These are phyloP conservation scores for Passerina amoena DNA, from an alignment of 2,113 vertebrate species.

Conservation along the genomic window DNA sequence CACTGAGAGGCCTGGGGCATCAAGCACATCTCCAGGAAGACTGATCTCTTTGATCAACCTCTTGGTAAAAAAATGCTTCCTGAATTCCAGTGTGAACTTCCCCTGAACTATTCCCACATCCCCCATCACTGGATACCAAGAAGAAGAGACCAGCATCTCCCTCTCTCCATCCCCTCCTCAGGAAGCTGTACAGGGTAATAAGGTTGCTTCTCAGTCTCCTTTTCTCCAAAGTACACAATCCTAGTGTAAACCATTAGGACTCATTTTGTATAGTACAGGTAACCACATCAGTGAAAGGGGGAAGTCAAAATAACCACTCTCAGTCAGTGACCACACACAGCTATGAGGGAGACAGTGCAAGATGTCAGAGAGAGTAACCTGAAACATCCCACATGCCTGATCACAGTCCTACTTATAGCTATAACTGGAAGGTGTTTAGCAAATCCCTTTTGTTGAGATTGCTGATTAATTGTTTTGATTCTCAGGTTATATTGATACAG, in stretches of 20 bases:
- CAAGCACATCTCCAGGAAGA: not conserved
- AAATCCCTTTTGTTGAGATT: not conserved
- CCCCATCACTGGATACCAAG: rapidly evolving
- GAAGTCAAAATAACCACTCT: not conserved
- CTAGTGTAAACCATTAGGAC: not conserved
- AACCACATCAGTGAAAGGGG: not conserved
- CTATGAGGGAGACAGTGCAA: not conserved
- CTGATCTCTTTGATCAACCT: not conserved
- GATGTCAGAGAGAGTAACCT: not conserved
- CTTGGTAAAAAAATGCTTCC: not conserved
- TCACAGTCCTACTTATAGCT: not conserved
- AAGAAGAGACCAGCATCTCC: not conserved
- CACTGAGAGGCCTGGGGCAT: not conserved
- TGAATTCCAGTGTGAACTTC: not conserved
- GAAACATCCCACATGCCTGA: not conserved
- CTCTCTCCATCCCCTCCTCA: not conserved
- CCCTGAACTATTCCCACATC: rapidly evolving
- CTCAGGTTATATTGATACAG: not conserved
- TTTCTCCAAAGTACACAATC: not conserved
- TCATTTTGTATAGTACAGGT: not conserved
- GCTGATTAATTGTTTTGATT: not conserved
- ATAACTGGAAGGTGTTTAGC: not conserved
- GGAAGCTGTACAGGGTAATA: not conserved
- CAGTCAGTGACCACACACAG: not conserved
- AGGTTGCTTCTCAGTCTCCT: not conserved